Percentiles rank a stretch among this genome's conserved stretches.
Conservation (phyloP, 2,888 invertebrate genomes). For the Odontocerum albicorne region DNA sequence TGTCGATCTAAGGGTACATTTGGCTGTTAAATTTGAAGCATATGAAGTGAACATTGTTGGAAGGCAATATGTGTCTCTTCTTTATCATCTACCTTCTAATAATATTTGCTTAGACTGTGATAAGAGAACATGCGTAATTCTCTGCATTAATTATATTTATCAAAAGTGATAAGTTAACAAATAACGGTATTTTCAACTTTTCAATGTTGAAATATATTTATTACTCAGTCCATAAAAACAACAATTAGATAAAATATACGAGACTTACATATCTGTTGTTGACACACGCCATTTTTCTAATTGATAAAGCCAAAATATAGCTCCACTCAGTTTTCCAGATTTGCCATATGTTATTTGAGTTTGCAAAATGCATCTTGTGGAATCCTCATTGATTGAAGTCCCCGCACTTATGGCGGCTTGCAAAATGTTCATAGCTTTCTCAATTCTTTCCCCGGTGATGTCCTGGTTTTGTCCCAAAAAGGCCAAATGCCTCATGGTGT, state of each 20-base stretch:
- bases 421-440: conserved; percentile 69
- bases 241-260: neutral
- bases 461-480: conserved; percentile 76
- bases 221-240: neutral
- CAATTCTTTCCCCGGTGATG: conserved; percentile 64
- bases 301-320: conserved; percentile 82
- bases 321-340: conserved; percentile 87
- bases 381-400: conserved; percentile 81
- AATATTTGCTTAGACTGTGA: too few species aligned
- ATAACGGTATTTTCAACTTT: too few species aligned
- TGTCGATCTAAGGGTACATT: too few species aligned
- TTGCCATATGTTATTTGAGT: conserved; percentile 80
- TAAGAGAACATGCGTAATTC: too few species aligned
- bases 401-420: conserved; percentile 82
- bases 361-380: conserved; percentile 81
- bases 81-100: too few species aligned
- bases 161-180: too few species aligned
- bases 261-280: conserved; percentile 68
- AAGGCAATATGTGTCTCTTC: too few species aligned
- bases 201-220: too few species aligned
- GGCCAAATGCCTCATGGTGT: conserved; percentile 79
- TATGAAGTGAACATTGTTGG: too few species aligned
- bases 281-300: conserved; percentile 89
- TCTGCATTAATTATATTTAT: too few species aligned
- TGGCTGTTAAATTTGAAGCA: too few species aligned